Evolutionary conservation across 2,113 vertebrate species (phyloP), one percentile per base, ranked within the genome.

Genomic region (Chroicocephalus ridibundus): DNA sequence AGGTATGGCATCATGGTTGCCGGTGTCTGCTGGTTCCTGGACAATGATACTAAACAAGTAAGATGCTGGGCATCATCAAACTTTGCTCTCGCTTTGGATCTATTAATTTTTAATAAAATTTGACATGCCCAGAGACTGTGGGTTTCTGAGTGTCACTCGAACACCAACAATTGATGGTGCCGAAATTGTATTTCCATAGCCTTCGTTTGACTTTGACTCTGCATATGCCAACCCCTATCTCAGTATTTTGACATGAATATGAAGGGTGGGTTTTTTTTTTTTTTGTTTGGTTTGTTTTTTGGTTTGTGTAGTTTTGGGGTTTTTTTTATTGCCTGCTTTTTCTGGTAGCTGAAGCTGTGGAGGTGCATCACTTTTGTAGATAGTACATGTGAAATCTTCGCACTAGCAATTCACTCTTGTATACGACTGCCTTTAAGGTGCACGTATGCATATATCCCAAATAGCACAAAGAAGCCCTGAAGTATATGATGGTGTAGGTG

Each of bases 91-190:
- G 88, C 82, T 88, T 93, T 97, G 76, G 51, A 83, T 69, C 68
- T 86, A 54, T 55, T 49, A 6, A 80, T 96, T 97, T 94, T 92
- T 86, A 92, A 94, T 96, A 94, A 92, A 94, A 93, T 49, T 52
- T 74, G 55, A 57, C 0, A 0, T 93, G 62, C 83, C 86, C 71
- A 34, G 82, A 74, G 49, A 16, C 54, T 49, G 24, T 82, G 85
- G 68, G 22, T 95, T 88, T 80, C 68, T 80, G 71, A 72, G 58
- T 61, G 13, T 93, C 49, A 77, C 90, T 92, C 26, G 11, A 15
- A 46, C 47, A 27, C 47, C 57, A 25, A 9, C 52, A 38, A 26
- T 11, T 0, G 1, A 87, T 26, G 60, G 13, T 86, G 72, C 36
- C 10, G 44, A 9, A 76, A 25, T 7, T 80, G 12, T 40, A 1